Evolutionary conservation across 2,888 invertebrate species (phyloP).

Genomic region (Caenorhabditis auriculariae): DNA sequence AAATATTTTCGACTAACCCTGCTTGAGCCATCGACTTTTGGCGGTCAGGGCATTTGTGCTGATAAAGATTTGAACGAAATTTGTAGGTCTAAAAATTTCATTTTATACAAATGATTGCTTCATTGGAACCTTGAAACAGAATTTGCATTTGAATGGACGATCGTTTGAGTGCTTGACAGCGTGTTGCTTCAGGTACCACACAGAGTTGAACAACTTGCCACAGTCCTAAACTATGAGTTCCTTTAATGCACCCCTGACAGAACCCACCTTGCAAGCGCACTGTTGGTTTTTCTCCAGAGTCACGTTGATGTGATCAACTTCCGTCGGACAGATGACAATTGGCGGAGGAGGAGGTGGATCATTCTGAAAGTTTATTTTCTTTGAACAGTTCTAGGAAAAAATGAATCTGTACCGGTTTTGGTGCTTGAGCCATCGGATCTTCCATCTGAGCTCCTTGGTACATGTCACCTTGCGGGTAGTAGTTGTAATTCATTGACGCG

Average conservation of each 20-base stretch:
- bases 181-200: constrained; percentile 63
- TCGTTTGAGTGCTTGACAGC: constrained; percentile 63
- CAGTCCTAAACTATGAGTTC: constrained; percentile 39
- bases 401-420: constrained; percentile 21
- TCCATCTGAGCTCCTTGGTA: constrained; percentile 19
- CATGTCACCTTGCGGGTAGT: constrained; percentile 20
- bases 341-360: constrained; percentile 58
- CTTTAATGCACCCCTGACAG: constrained; percentile 1
- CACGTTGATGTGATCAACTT: constrained; percentile 58
- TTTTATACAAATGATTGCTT: too few relatives aligned
- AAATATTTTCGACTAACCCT: constrained; percentile 17
- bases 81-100: constrained; percentile 58
- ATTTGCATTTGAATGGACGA: constrained; percentile 63
- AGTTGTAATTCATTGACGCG: constrained; percentile 20
- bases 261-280: constrained; percentile 56
- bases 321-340: constrained; percentile 59
- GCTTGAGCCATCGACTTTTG: constrained; percentile 41
- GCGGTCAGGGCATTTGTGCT: constrained; percentile 62
- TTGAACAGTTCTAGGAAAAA: background rate
- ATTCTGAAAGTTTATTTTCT: constrained; percentile 16
- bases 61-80: constrained; percentile 63
- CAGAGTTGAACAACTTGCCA: constrained; percentile 61
- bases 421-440: constrained; percentile 15
- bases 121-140: constrained; percentile 54
- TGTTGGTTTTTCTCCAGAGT: constrained; percentile 62